These are phyloP conservation scores for Eretmocerus hayati DNA, from an alignment of 2,888 invertebrate species.

Conservation along the genomic window DNA sequence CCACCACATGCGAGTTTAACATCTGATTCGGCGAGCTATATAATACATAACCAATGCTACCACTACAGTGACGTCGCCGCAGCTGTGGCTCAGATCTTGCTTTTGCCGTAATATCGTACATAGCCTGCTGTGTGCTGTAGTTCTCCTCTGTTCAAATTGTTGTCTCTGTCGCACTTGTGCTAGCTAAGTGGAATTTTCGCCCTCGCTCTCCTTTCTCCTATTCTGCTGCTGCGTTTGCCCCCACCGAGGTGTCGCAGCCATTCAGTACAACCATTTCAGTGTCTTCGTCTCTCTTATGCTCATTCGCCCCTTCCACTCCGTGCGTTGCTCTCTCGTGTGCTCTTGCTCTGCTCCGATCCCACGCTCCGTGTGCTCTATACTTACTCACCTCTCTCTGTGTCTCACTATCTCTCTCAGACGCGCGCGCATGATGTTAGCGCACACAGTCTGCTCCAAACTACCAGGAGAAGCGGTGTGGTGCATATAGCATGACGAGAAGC, in stretches of 20 bases:
- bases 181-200: no score
- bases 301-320: conserved; percentile 5
- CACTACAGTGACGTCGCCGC: no score
- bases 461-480: no score
- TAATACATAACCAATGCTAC: no score
- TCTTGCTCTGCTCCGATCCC: conserved; percentile 13
- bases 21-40: no score
- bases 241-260: not conserved
- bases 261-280: not conserved
- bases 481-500: no score
- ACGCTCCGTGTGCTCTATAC: conserved; percentile 14
- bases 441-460: no score
- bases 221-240: not conserved
- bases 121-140: no score
- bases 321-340: not conserved
- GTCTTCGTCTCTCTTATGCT: not conserved
- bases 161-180: no score
- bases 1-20: not conserved
- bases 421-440: not conserved
- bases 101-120: no score
- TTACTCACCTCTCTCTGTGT: conserved; percentile 13
- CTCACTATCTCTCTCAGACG: conserved; percentile 7
- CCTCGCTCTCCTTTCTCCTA: not conserved
- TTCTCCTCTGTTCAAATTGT: no score
- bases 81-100: no score